Base-by-base conservation (phyloP, 2,888 invertebrate genomes). In the Anticlea derivata region DNA sequence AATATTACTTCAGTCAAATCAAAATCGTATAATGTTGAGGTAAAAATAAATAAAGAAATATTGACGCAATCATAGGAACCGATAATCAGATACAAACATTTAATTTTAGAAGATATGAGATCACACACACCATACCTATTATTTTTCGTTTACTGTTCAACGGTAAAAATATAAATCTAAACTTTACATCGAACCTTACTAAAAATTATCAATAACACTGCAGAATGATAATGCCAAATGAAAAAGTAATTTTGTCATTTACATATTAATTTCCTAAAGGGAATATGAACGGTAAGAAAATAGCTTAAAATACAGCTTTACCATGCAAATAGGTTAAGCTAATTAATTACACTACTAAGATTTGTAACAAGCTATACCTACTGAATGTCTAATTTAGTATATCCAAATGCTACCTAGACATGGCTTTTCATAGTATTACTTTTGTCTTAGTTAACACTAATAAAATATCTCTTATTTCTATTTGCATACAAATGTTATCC, bases 71-170 rank as follows among this genome's bases (percentile, higher is more conserved):
- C 17, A 11, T 24, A 41, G 27, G 34, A 33, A 50, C 7, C 3
- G 30, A 30, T 52, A 43, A 56, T 53, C 52, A 49, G 57, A 57
- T 57, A 54, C 38, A 40, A 57, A 55, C 35, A 47, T 55, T 46
- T 26, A 30, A 31, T 30, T 22, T 10, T 35, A 30, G 11, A 35
- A 38, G 17, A 33, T 47, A 26, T 54, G 49, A 58, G 56, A 57
- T 57, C 58, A 50, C 31, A 26, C 58, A 50, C 31, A 26, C 47
- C 24, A 41, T 31, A 55, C 11, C 20, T 23, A 22, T 8, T 7
- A 45, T 22, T 39, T n/a, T 31, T 52, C 7, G 31, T 43, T 49
- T 31, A 43, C 7, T 26, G 23, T 10, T 39, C 29, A 45, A 38
- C 29, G 37, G 40, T 40, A 47, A 37, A 54, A 54, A 44, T 8